Conservation (phyloP, 92 coral and sea anemone genomes). For the Desmophyllum pertusum region DNA sequence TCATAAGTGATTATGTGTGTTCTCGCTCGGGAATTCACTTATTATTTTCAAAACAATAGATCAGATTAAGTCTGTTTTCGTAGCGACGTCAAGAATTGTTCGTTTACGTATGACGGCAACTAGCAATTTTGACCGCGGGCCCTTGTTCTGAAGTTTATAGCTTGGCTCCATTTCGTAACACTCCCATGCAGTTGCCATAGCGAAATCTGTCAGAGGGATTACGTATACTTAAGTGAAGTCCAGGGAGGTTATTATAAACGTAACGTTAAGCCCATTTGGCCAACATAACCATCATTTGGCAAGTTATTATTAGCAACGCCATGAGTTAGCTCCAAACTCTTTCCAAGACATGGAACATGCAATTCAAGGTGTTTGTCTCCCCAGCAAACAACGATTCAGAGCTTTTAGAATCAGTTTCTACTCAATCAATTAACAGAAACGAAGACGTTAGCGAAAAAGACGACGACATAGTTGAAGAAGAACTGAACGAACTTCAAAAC, state of each 20-base stretch:
- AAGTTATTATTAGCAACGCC: background rate
- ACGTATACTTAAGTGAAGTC: background rate
- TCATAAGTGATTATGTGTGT: background rate
- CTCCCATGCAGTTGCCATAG: background rate
- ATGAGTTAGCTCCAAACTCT: background rate
- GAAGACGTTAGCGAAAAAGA: background rate
- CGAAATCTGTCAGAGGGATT: background rate
- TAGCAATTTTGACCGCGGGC: background rate
- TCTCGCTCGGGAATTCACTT: background rate
- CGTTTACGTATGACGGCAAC: background rate
- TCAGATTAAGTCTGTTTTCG: constrained; percentile 4
- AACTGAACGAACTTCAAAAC: background rate
- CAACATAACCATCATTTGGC: background rate
- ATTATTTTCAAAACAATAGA: constrained; percentile 7
- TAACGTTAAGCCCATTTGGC: background rate
- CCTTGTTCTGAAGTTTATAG: too few relatives aligned
- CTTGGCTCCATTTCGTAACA: background rate
- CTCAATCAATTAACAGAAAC: constrained; percentile 1
- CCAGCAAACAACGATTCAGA: background rate
- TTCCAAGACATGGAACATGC: background rate
- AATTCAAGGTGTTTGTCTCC: background rate
- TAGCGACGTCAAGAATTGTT: background rate
- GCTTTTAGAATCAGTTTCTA: constrained; percentile 2
- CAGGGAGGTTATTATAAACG: background rate
- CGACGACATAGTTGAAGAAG: background rate